Conservation (phyloP, 2,888 invertebrate genomes). For the Mystacides longicornis region DNA sequence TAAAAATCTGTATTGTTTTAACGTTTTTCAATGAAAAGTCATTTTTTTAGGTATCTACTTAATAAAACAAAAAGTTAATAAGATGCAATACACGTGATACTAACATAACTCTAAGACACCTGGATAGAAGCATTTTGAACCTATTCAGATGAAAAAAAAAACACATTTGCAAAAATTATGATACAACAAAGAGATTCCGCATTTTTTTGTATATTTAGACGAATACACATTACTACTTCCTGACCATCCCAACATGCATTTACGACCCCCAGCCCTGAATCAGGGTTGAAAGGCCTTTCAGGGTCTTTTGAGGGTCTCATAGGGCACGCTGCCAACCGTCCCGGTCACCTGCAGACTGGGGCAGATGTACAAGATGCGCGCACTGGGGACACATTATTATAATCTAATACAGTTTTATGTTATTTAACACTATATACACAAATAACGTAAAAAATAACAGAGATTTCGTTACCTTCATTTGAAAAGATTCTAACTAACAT, state of each 20-base stretch:
- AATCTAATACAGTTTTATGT: background rate
- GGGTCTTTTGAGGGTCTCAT: background rate
- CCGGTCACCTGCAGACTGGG: slow-evolving; percentile 13
- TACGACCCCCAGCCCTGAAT: background rate
- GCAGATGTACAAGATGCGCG: slow-evolving; percentile 9
- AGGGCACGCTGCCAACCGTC: slow-evolving; percentile 13
- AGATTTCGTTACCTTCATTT: too few species aligned
- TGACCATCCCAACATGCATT: slow-evolving; percentile 1
- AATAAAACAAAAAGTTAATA: too few species aligned
- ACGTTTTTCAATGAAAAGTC: too few species aligned
- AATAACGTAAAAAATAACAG: too few species aligned
- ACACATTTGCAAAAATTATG: slow-evolving; percentile 1
- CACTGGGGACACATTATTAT: background rate
- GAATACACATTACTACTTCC: background rate
- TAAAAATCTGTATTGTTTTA: too few species aligned
- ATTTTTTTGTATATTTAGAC: background rate
- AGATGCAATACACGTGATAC: too few species aligned
- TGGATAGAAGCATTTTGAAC: too few species aligned
- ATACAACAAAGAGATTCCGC: background rate
- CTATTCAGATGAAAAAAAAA: background rate
- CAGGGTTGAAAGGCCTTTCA: background rate
- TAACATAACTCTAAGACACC: too few species aligned
- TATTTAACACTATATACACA: too few species aligned
- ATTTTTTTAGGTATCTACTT: too few species aligned
- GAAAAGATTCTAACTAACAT: too few species aligned